Evolutionary conservation across 2,888 invertebrate species (phyloP).

Genomic region (Kuschelorhynchus macadamiae): DNA sequence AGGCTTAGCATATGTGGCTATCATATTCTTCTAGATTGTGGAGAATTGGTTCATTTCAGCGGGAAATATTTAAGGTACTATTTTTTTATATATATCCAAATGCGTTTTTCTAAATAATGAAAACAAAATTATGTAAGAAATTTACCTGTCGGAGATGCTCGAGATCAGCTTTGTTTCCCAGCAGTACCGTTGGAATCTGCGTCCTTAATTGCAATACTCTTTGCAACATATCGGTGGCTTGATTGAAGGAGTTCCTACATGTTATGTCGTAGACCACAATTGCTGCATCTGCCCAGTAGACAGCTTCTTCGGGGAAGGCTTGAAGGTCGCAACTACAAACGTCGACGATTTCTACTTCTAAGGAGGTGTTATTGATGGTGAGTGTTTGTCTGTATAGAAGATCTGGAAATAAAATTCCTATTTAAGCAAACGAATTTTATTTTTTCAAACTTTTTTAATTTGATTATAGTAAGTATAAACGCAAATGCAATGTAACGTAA

Average conservation of each 20-base stretch:
- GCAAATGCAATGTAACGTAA: too few relatives aligned
- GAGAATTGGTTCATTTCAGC: too few relatives aligned
- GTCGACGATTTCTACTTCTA: conserved; percentile 85
- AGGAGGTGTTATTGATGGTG: conserved; percentile 78
- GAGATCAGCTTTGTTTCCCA: conserved; percentile 86
- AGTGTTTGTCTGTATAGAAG: conserved; percentile 83
- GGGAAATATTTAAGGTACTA: too few relatives aligned
- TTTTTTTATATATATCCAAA: too few relatives aligned
- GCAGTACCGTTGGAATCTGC: conserved; percentile 73
- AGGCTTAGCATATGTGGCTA: too few relatives aligned
- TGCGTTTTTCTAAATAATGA: too few relatives aligned
- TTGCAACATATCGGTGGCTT: conserved; percentile 77
- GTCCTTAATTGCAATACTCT: conserved; percentile 70
- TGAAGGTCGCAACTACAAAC: conserved; percentile 79
- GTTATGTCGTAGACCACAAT: conserved; percentile 85
- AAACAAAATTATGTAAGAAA: too few relatives aligned
- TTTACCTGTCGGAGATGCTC: conserved; percentile 82
- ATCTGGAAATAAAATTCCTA: conserved; percentile 75
- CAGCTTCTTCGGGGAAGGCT: conserved; percentile 72
- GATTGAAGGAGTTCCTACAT: conserved; percentile 78
- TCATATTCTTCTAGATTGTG: too few relatives aligned
- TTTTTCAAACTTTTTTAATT: too few relatives aligned
- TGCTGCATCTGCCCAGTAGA: conserved; percentile 86
- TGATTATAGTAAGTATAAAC: too few relatives aligned
- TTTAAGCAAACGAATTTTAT: too few relatives aligned